Conservation (phyloP, 2,113 vertebrate genomes). For the Engystomops pustulosus region DNA sequence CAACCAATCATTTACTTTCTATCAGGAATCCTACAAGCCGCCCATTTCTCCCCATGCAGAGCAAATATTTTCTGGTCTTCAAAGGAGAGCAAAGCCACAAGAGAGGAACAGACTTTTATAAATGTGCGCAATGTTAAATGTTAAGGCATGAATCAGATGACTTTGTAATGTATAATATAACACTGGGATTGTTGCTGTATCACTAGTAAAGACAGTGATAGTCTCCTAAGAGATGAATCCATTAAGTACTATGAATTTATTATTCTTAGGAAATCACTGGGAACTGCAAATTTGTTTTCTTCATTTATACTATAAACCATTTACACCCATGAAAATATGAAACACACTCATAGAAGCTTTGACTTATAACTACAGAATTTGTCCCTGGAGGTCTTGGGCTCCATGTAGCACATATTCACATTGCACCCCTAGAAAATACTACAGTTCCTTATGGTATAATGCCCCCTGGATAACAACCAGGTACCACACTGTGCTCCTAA, state of each 20-base stretch:
- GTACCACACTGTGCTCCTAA: no score
- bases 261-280: neutral
- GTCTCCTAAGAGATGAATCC: neutral
- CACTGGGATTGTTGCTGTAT: neutral
- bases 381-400: no score
- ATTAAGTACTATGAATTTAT: neutral
- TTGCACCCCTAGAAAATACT: no score
- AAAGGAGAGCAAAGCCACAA: constrained; percentile 35
- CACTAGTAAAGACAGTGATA: neutral
- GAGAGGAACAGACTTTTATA: constrained; percentile 3
- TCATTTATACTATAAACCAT: no score
- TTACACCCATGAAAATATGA: no score
- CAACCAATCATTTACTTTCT: constrained; percentile 52
- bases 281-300: no score
- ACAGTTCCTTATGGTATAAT: no score
- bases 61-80: constrained; percentile 7
- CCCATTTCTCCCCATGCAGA: constrained; percentile 5
- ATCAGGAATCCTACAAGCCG: constrained; percentile 15
- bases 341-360: no score
- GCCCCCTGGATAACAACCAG: no score
- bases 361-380: no score
- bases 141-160: neutral
- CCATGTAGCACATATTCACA: no score
- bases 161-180: neutral
- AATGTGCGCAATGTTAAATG: neutral